These are phyloP conservation scores for Aethina tumida DNA, from an alignment of 1,140 invertebrate genomes.

Conservation along the genomic window DNA sequence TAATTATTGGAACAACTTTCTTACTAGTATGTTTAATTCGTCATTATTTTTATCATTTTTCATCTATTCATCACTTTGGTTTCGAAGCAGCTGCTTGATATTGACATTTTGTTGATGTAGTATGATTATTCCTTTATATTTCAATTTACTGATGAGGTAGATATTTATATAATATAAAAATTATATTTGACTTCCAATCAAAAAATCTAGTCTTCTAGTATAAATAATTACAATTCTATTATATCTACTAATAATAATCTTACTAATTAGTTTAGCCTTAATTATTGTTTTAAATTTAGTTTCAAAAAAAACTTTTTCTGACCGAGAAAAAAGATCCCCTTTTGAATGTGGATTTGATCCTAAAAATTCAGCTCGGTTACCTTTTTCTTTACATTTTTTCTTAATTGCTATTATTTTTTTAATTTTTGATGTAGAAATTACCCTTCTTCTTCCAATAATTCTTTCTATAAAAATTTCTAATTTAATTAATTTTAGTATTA, in stretches of 20 bases:
- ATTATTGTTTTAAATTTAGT: constrained; percentile 39
- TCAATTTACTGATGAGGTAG: constrained; percentile 56
- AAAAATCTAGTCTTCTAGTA: constrained; percentile 43
- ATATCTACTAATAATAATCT: constrained; percentile 33
- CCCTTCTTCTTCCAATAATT: constrained; percentile 44
- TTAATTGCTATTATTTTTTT: constrained; percentile 51
- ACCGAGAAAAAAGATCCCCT: constrained; percentile 46
- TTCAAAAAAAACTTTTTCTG: constrained; percentile 43
- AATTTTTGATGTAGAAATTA: constrained; percentile 56
- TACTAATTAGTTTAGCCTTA: constrained; percentile 37
- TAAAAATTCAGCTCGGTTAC: constrained; percentile 40
- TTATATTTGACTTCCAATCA: constrained; percentile 61
- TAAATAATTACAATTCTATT: constrained; percentile 39
- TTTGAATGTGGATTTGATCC: constrained; percentile 56
- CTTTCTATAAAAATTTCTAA: constrained; percentile 31
- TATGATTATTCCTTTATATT: constrained; percentile 61
- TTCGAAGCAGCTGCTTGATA: constrained; percentile 63
- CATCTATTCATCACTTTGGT: constrained; percentile 50
- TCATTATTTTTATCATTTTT: constrained; percentile 44
- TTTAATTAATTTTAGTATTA: constrained; percentile 34
- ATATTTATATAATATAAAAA: constrained; percentile 55
- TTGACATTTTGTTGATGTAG: constrained; percentile 65
- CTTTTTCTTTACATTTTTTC: constrained; percentile 51
- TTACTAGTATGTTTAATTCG: constrained; percentile 46
- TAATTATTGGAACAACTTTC: constrained; percentile 57